Percentiles rank a stretch among this genome's conserved stretches.
phyloP scores from a whole-genome alignment of 2,888 invertebrate genomes.

The Melanotus villosus region DNA sequence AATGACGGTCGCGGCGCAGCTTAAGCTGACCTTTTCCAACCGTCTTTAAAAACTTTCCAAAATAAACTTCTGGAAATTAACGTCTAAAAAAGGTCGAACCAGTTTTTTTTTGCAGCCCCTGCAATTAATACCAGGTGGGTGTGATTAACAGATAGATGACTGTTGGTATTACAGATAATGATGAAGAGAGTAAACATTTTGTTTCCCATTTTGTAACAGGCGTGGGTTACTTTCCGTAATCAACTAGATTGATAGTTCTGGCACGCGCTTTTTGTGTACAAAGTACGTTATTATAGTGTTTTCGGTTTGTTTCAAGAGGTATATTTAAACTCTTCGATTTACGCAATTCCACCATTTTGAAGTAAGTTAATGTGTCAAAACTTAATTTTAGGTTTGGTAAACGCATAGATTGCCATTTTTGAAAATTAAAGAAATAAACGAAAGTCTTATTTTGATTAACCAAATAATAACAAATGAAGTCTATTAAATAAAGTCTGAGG shows the following conservation, averaged over 20 bases:
- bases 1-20: too few relatives aligned
- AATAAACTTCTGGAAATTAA: background rate
- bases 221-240: conserved; percentile 20
- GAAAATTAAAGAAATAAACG: too few relatives aligned
- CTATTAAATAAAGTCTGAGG: too few relatives aligned
- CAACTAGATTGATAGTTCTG: conserved; percentile 21
- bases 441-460: too few relatives aligned
- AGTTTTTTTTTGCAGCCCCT: background rate
- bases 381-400: background rate
- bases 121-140: background rate
- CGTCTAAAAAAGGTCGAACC: background rate
- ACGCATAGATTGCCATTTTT: too few relatives aligned
- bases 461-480: too few relatives aligned
- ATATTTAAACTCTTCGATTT: conserved; percentile 19
- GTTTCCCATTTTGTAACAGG: conserved; percentile 16
- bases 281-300: conserved; percentile 13
- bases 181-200: conserved; percentile 18
- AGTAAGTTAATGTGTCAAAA: conserved; percentile 3
- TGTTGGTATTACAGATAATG: conserved; percentile 10
- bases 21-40: too few relatives aligned
- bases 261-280: conserved; percentile 20
- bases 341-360: conserved; percentile 4
- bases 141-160: background rate
- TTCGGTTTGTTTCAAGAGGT: background rate
- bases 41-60: too few relatives aligned